Percentiles rank a stretch among this genome's conserved stretches.
phyloP scores from a whole-genome alignment of 2,113 vertebrate genomes.

The Micromys minutus region DNA sequence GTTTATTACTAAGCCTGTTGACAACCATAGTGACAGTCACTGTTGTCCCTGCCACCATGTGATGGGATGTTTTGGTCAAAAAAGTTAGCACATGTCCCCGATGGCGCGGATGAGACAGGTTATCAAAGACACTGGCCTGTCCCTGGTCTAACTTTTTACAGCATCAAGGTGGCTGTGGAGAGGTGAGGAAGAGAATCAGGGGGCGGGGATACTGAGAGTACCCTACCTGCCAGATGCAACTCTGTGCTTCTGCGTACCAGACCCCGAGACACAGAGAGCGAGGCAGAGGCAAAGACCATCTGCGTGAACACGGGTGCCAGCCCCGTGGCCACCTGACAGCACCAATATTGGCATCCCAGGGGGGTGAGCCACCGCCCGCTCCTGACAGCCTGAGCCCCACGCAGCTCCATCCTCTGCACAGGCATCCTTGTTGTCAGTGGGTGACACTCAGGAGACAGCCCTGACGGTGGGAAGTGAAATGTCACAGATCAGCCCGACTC shows the following conservation, averaged over 20 bases:
- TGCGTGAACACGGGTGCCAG: neutral
- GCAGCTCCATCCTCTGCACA: neutral
- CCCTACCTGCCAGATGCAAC: neutral
- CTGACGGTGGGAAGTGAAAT: constrained; percentile 86
- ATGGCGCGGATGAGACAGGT: neutral
- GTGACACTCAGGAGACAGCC: constrained; percentile 68
- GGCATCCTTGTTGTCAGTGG: neutral
- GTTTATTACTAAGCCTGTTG: neutral
- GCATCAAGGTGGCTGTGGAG: neutral
- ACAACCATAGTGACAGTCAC: neutral
- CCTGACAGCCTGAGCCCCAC: neutral
- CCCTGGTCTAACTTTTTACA: fast-evolving
- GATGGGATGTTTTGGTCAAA: neutral
- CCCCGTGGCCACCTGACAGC: fast-evolving
- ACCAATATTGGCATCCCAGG: fast-evolving
- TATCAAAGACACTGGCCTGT: fast-evolving
- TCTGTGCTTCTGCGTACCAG: fast-evolving
- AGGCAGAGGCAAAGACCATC: fast-evolving
- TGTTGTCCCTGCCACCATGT: neutral
- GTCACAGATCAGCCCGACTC: constrained; percentile 79
- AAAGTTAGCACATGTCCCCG: neutral
- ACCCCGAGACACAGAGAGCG: fast-evolving
- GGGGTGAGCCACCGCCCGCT: constrained; percentile 60
- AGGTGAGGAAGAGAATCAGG: neutral
- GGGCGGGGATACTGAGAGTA: fast-evolving